These are phyloP conservation scores for Keiferia lycopersicella DNA, from an alignment of 2,888 invertebrate species.

Conservation along the genomic window DNA sequence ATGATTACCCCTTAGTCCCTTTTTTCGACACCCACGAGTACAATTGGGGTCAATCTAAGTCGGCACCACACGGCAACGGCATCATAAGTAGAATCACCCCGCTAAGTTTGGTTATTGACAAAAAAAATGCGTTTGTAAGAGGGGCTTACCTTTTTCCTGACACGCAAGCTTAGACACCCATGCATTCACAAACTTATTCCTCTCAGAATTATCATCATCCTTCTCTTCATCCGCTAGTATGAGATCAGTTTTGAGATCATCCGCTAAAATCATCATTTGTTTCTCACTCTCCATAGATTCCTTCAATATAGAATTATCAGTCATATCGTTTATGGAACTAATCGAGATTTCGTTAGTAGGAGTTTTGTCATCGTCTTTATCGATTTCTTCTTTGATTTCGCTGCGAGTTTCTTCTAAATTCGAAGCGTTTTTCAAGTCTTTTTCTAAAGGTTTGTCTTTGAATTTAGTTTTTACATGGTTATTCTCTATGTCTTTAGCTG, in stretches of 20 bases:
- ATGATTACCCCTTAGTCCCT: too few species aligned
- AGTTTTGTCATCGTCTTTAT: slow-evolving; percentile 71
- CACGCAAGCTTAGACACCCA: slow-evolving; percentile 73
- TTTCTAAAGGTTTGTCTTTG: slow-evolving; percentile 64
- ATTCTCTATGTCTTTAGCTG: slow-evolving; percentile 47
- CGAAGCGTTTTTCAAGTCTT: slow-evolving; percentile 68
- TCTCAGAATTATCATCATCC: slow-evolving; percentile 76
- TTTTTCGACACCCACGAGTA: too few species aligned
- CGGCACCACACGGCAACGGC: too few species aligned
- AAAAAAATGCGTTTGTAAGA: too few species aligned
- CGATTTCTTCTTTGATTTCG: slow-evolving; percentile 59
- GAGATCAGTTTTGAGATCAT: slow-evolving; percentile 76
- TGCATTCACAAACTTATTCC: slow-evolving; percentile 76
- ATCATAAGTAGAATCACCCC: too few species aligned
- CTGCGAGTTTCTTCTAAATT: slow-evolving; percentile 59
- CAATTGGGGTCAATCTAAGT: too few species aligned
- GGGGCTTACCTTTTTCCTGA: slow-evolving; percentile 75
- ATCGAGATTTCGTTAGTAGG: slow-evolving; percentile 77
- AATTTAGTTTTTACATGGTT: slow-evolving; percentile 57
- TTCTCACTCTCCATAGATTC: slow-evolving; percentile 77
- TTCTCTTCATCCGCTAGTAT: slow-evolving; percentile 77
- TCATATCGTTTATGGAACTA: slow-evolving; percentile 75
- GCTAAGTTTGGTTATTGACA: too few species aligned
- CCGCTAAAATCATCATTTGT: slow-evolving; percentile 67
- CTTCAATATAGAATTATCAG: slow-evolving; percentile 72